Evolutionary conservation across 1,140 invertebrate species (phyloP), one percentile per base, ranked within the genome.

Genomic region (Amphibalanus amphitrite): DNA sequence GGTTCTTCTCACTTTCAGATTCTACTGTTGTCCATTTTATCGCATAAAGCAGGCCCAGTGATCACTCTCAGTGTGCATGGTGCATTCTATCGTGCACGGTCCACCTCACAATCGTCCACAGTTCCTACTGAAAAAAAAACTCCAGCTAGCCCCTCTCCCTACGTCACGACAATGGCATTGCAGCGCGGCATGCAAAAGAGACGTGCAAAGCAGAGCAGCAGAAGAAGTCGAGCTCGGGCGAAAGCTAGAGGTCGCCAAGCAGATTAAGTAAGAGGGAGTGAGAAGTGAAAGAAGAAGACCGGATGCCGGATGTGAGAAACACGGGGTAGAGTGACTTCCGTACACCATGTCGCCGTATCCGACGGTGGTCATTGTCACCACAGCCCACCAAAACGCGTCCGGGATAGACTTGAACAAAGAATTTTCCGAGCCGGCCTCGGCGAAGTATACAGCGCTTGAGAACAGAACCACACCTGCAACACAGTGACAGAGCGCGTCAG

Each of bases 271-370:
- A 38, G 33, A 38, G 47, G 3, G 47, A 59, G 47, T 13, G 13
- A 20, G 13, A 13, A 59, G 13, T 59, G 20, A 23, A 20, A 59
- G 47, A 59, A 23, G 47, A 59, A 20, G 17, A 20, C 47, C 13
- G 47, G 47, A 59, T 1, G 3, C 10, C 13, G 20, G 1, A 20
- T 8, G 47, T 59, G 17, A 59, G 47, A 59, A 1, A 59, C 20
- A 13, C 1, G 47, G 13, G n/a, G n/a, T 1, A 20, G 47, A 8
- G 47, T 28, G 65, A 67, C n/a, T 26, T 70, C 72, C 84, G 85
- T 90, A 91, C 90, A 89, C 91, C 92, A 97, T 96, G 84, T 97
- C 95, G 82, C 95, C 95, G 86, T 97, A 97, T 80, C 94, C 94
- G 76, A 96, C 93, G 76, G 93, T 96, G 77, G 93, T 91, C 95